These are phyloP conservation scores for Eudemis profundana DNA, from an alignment of 2,888 invertebrate genomes.

Conservation along the genomic window DNA sequence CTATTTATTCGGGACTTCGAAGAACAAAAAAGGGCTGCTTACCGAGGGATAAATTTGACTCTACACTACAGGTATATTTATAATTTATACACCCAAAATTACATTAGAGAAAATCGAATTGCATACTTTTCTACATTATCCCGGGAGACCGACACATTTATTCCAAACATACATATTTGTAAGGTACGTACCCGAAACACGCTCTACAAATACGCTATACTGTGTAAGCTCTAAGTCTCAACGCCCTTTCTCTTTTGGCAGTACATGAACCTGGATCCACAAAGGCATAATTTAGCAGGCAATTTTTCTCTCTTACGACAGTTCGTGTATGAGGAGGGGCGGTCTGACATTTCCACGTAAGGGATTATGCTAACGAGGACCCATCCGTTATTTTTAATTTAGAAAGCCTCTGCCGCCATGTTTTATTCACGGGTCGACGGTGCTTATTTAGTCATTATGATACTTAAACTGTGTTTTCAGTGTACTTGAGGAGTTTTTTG, in stretches of 20 bases:
- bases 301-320: neutral
- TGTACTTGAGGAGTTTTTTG: neutral
- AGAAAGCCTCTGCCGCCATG: conserved; percentile 29
- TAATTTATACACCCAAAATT: too few species aligned
- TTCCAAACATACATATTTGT: neutral
- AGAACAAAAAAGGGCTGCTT: too few species aligned
- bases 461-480: conserved; percentile 22
- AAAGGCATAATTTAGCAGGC: neutral
- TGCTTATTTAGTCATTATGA: conserved; percentile 33
- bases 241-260: neutral
- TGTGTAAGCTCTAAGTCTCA: neutral
- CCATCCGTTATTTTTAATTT: conserved; percentile 39
- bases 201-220: neutral
- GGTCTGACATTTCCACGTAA: conserved; percentile 18
- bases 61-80: too few species aligned
- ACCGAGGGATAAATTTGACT: too few species aligned
- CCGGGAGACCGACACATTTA: too few species aligned
- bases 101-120: too few species aligned
- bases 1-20: too few species aligned
- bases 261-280: neutral
- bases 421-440: conserved; percentile 32
- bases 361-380: conserved; percentile 36
- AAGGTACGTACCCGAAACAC: neutral
- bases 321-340: neutral
- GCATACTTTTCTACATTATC: too few species aligned